phyloP scores from a whole-genome alignment of 2,797 vertebrate genomes.

The Acrossocheilus wenchowensis region DNA sequence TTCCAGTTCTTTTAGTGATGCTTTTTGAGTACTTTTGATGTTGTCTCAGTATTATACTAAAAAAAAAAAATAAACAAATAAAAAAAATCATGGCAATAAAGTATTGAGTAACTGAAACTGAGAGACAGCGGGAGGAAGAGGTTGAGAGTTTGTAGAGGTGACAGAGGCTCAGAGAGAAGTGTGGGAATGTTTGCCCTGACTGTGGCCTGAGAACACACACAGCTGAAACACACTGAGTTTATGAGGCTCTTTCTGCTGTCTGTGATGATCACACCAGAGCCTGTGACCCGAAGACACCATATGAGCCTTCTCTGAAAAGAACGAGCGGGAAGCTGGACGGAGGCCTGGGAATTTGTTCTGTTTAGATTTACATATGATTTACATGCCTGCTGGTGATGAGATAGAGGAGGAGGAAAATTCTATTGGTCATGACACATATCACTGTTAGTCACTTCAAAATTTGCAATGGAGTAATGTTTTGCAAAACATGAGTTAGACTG shows the following conservation, averaged over 20 bases:
- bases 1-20: neutral
- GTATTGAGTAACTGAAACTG: constrained; percentile 1
- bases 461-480: neutral
- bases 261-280: constrained; percentile 25
- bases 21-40: neutral
- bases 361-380: constrained; percentile 41
- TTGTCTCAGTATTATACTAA: neutral
- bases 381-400: constrained; percentile 27
- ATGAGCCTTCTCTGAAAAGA: neutral
- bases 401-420: neutral
- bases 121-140: constrained; percentile 30
- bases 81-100: neutral
- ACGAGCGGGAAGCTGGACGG: neutral
- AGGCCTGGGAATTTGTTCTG: neutral
- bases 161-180: constrained; percentile 41
- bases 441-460: neutral
- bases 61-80: too few species aligned
- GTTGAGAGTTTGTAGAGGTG: constrained; percentile 16
- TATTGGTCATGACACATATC: neutral
- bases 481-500: neutral
- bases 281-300: constrained; percentile 3
- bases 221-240: constrained; percentile 45
- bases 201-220: constrained; percentile 61
- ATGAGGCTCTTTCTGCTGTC: constrained; percentile 44
- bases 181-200: constrained; percentile 60